Conservation (phyloP, 2,888 invertebrate genomes). For the Cyaniris semiargus region DNA sequence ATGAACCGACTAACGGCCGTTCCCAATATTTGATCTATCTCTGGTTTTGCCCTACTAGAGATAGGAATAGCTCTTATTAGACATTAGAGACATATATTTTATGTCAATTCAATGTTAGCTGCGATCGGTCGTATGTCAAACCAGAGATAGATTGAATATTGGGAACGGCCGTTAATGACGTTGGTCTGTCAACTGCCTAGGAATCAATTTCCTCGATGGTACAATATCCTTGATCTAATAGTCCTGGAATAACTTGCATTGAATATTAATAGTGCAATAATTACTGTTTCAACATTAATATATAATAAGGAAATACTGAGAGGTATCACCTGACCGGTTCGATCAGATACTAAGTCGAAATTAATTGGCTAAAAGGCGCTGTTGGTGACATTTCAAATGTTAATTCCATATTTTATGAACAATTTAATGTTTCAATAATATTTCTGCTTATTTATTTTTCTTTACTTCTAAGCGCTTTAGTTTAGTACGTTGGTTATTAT, state of each 20-base stretch:
- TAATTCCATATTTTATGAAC: not conserved
- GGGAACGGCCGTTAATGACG: no score
- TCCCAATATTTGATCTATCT: no score
- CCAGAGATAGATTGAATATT: no score
- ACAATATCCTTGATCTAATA: not conserved
- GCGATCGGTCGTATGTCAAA: no score
- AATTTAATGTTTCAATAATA: not conserved
- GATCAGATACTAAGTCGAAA: conserved; percentile 4
- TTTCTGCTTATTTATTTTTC: not conserved
- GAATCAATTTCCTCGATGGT: no score
- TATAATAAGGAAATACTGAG: conserved; percentile 31
- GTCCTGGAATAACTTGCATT: not conserved
- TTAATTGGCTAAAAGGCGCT: conserved; percentile 28
- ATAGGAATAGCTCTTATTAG: no score
- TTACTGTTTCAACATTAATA: not conserved
- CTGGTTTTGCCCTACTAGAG: no score
- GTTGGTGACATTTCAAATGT: conserved; percentile 14
- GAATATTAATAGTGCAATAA: not conserved
- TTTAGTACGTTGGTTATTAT: not conserved
- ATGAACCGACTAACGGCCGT: no score
- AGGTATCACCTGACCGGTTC: conserved; percentile 23
- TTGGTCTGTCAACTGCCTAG: no score
- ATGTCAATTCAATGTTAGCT: no score
- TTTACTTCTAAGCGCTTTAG: not conserved
- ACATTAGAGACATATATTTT: no score